Base-by-base conservation (phyloP, 1,140 invertebrate genomes). In the Neodiprion fabricii region DNA sequence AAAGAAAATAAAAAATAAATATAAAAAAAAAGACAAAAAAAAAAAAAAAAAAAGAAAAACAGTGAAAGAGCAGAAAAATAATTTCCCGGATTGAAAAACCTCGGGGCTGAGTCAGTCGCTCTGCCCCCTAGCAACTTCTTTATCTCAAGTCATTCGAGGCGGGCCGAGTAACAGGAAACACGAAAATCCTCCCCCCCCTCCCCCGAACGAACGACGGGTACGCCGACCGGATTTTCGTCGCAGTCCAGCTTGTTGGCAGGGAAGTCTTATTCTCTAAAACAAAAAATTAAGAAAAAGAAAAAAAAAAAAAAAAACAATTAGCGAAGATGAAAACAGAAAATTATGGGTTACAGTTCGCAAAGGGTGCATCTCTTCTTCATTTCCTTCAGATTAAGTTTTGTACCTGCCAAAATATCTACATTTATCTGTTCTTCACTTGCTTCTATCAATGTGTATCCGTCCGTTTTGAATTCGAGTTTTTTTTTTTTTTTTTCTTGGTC, bases 231-330 rank as follows among this genome's bases (percentile, higher is more conserved):
- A 88, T 85, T 61, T 17, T 17, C 85, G 84, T 82, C 83, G 85
- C 86, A 88, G 84, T 85, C 84, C 86, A 88, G 87, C 87, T 88
- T 88, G 87, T 88, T 88, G 85, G 87, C 87, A 88, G 87, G 86
- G 84, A 88, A 87, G 86, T 89, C 85, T 88, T 84, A 87, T 88
- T 88, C 84, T 87, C 83, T 87, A 86, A 84, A 85, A 87, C 10
- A 53, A 53, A 10, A 53, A 53, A 53, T 11, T 14, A 53, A 53
- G n/a, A 61, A 12, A 61, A 61, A 61, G 9, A 17, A 61, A 61
- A 61, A 61, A 9, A 61, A 5, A 61, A 61, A 14, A 12, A 61
- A 8, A 61, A 61, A 14, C n/a, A 5, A 4, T 14, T 14, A 61
- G n/a, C 11, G 9, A 61, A 61, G 9, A 61, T 61, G 11, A 12